Percentiles rank a stretch among this genome's conserved stretches.
These are phyloP conservation scores for Okapia johnstoni DNA, from an alignment of 2,113 vertebrate genomes.

Conservation along the genomic window DNA sequence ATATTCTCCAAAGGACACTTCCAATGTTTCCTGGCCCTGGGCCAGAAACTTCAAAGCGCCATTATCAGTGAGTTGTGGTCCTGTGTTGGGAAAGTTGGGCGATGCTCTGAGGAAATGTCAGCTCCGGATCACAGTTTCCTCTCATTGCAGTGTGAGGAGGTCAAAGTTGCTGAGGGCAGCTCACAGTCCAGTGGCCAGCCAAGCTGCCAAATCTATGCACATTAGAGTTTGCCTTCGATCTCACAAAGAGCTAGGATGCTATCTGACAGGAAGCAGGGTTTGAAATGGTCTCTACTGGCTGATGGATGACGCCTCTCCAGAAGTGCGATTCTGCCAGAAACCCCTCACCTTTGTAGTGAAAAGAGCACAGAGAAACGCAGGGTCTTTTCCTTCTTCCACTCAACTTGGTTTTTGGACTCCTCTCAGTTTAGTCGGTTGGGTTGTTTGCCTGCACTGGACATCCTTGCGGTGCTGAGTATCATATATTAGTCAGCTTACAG, in stretches of 20 bases:
- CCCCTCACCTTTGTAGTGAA: neutral
- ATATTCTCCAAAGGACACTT: constrained; percentile 81
- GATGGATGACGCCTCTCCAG: constrained; percentile 20
- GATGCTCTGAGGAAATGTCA: constrained; percentile 81
- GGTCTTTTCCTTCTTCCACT: neutral
- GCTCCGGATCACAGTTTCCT: constrained; percentile 79
- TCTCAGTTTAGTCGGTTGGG: accelerated
- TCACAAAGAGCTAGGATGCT: constrained; percentile 46
- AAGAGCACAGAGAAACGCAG: neutral
- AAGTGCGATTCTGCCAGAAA: neutral
- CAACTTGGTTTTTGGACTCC: neutral
- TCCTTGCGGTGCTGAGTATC: neutral
- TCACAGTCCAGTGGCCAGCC: constrained; percentile 12
- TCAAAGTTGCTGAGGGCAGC: constrained; percentile 68
- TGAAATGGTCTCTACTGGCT: constrained; percentile 46
- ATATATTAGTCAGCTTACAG: neutral
- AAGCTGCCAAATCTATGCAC: neutral
- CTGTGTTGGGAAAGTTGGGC: constrained; percentile 76
- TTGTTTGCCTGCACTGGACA: neutral
- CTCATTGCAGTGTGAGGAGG: constrained; percentile 72
- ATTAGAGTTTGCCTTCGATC: constrained; percentile 20
- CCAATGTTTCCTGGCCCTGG: constrained; percentile 78
- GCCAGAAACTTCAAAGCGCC: constrained; percentile 83
- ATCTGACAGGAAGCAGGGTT: constrained; percentile 66
- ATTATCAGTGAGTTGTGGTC: constrained; percentile 84